Evolutionary conservation across 2,888 invertebrate genomes (phyloP), one percentile per base, ranked within the genome.

Genomic region (Hemicrepidius hirtus): DNA sequence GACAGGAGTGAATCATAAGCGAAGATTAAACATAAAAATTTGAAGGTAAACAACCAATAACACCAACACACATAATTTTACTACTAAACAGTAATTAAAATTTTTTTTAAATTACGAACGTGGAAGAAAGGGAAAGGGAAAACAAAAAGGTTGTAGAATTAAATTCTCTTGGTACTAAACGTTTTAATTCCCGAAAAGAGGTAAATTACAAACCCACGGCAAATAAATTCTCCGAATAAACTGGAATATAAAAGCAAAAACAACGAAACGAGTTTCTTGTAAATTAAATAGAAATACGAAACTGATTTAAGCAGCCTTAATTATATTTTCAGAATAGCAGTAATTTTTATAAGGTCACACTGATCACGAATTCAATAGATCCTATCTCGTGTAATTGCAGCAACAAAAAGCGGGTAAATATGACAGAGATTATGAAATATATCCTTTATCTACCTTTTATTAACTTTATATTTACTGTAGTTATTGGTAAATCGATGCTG

Each of bases 341-440:
- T 41, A 59, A 71, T 71, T 71, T 71, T 65, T 62, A 41, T 66
- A 71, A 71, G 71, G 71, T 71, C 66, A 71, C 50, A 37, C 40
- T 21, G 49, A 71, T 66, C 71, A 71, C 71, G 71, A 71, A 60
- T 71, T 67, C 66, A 57, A 71, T 71, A 66, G 66, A 71, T 71
- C 66, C 60, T 71, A 71, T 71, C 71, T 49, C 60, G 62, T 32
- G 71, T 71, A 71, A 71, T 71, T 71, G 71, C 71, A 62, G 66
- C 60, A 64, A 64, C 55, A 70, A 68, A 70, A 70, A 70, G 63
- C 69, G 70, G 46, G 64, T 49, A 70, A 70, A 70, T 70, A 70
- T 64, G 70, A 70, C 70, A 70, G 70, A 70, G 64, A 70, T 70
- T 70, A 64, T 70, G 70, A 70, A 70, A 70, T 70, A 70, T 69